Base-by-base conservation (phyloP, 2,113 vertebrate genomes). In the Mohoua ochrocephala region DNA sequence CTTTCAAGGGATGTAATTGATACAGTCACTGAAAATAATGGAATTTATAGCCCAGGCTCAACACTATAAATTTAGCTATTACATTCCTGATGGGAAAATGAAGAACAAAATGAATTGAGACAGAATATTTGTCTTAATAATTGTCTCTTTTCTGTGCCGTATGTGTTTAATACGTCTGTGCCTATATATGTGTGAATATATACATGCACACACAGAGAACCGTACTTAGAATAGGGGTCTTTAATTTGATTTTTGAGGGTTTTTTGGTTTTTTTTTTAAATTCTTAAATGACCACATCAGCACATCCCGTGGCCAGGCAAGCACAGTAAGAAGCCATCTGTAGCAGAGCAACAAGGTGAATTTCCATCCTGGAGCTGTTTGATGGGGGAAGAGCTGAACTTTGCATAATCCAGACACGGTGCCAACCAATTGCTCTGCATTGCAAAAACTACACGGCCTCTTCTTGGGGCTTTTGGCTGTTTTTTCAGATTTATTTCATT, bases 111-210 rank as follows among this genome's bases (percentile, higher is more conserved):
- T 97, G 92, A 97, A 97, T 97, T 94, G 97, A 97, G 97, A 97
- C 97, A 97, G 97, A 97, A 95, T 97, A 97, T 97, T 97, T 97
- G 96, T 97, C 97, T 97, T 97, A 96, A 97, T 97, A 97, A 97
- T 96, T 96, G 95, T 97, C 95, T 97, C 92, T 96, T 97, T 97
- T 97, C 89, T 87, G n/a, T 80, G 83, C 94, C 49, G 61, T 87
- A 88, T 96, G 73, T 94, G 77, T 93, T 97, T 96, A 97, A 95
- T 94, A 82, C 0, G 1, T 75, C 85, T 86, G 16, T 49, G 60
- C 53, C 50, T 65, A 61, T 60, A 44, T 52, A 60, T 30, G 65
- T 8, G 17, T 61, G 81, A 57, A 70, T 67, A 93, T 74, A 70
- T n/a, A 73, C 6, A 5, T 16, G 59, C 47, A 67, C 28, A 35